Percentiles rank a stretch among this genome's conserved stretches.
phyloP scores from a whole-genome alignment of 2,113 vertebrate genomes.

The Alces alces region DNA sequence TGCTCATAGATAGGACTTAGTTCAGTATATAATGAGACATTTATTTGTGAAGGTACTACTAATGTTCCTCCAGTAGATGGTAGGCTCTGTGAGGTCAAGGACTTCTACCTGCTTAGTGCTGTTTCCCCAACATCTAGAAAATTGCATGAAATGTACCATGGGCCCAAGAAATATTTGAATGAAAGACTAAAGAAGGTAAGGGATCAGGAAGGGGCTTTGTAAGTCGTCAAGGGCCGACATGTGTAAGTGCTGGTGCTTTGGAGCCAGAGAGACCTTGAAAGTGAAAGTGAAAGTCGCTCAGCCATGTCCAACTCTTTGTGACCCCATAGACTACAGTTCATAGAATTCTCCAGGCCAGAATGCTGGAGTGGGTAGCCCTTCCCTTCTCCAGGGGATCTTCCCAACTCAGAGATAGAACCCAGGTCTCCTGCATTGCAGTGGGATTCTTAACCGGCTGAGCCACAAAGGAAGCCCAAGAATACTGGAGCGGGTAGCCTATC shows the following conservation, averaged over 20 bases:
- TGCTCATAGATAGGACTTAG: not conserved
- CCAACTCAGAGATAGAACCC: not conserved
- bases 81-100: not conserved
- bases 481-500: not conserved
- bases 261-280: not conserved
- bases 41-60: not conserved
- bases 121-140: not conserved
- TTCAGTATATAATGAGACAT: not conserved
- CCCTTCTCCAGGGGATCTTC: not conserved
- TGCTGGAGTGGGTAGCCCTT: not conserved
- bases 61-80: accelerated
- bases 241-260: not conserved
- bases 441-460: not conserved
- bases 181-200: not conserved
- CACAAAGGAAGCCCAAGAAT: not conserved
- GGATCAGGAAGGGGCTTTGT: not conserved
- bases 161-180: not conserved
- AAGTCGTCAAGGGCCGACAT: not conserved
- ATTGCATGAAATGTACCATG: not conserved
- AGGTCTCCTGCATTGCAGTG: not conserved
- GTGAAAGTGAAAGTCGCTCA: not conserved
- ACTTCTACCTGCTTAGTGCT: not conserved
- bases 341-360: not conserved
- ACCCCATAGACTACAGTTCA: not conserved
- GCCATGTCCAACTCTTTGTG: not conserved